A percentile compares a stretch with the other conserved stretches of the same genome.
phyloP scores from a whole-genome alignment of 1,140 invertebrate species.

The Sycophaga agraensis region DNA sequence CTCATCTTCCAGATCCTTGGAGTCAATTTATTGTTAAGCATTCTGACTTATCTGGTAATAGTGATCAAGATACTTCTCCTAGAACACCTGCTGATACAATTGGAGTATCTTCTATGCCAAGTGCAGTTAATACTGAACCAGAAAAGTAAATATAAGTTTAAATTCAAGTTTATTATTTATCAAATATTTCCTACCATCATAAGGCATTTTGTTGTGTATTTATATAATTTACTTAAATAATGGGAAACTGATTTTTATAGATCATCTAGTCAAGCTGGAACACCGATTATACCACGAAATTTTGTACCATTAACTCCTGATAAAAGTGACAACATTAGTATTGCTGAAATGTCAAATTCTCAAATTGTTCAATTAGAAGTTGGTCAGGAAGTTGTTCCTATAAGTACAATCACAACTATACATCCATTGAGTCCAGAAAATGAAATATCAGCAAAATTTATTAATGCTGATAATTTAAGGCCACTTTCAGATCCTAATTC shows the following conservation, averaged over 20 bases:
- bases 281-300: constrained; percentile 45
- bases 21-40: constrained; percentile 71
- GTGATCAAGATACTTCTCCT: constrained; percentile 67
- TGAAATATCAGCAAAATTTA: constrained; percentile 45
- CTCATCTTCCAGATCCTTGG: constrained; percentile 79
- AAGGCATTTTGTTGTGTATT: neutral
- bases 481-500: constrained; percentile 54
- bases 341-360: constrained; percentile 44
- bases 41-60: constrained; percentile 56
- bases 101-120: constrained; percentile 61
- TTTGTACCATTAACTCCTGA: constrained; percentile 44
- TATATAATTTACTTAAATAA: constrained; percentile 22
- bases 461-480: constrained; percentile 31
- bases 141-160: constrained; percentile 43
- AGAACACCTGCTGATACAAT: constrained; percentile 61
- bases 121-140: constrained; percentile 47
- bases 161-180: neutral
- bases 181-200: neutral
- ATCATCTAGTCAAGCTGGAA: constrained; percentile 49
- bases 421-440: constrained; percentile 67
- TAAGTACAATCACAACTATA: constrained; percentile 47
- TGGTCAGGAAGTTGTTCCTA: constrained; percentile 53
- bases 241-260: constrained; percentile 35
- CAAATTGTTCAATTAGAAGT: constrained; percentile 51
- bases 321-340: constrained; percentile 39